Conservation (phyloP, 2,113 vertebrate genomes). For the Butorides virescens region DNA sequence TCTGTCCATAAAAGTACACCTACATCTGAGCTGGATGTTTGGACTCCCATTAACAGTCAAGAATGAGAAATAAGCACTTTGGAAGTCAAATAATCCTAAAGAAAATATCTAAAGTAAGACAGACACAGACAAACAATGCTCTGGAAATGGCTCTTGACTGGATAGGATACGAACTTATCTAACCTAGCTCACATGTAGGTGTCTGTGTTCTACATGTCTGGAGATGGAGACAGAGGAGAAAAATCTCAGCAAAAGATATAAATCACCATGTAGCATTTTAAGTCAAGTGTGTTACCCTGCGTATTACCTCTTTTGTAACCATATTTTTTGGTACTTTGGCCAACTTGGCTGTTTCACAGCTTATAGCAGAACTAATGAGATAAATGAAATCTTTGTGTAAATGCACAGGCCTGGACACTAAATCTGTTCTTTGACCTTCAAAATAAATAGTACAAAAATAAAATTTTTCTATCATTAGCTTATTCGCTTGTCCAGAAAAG, state of each 20-base stretch:
- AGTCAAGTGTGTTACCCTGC: background rate
- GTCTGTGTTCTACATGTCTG: background rate
- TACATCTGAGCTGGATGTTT: background rate
- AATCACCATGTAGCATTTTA: background rate
- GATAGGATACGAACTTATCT: accelerated
- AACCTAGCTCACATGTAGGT: background rate
- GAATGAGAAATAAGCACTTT: background rate
- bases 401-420: background rate
- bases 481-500: background rate
- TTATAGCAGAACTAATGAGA: background rate
- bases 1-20: background rate
- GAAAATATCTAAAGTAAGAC: background rate
- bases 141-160: background rate
- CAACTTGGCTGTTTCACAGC: background rate
- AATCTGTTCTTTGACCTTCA: background rate
- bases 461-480: background rate
- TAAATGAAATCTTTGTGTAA: background rate
- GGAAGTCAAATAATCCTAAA: background rate
- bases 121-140: background rate
- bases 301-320: background rate
- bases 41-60: background rate
- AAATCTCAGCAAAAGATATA: background rate
- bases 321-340: background rate
- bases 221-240: background rate
- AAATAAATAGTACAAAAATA: background rate